Percentiles rank a stretch among this genome's conserved stretches.
These are phyloP conservation scores for Melipona bicolor DNA, from an alignment of 2,888 invertebrate genomes.

Conservation along the genomic window DNA sequence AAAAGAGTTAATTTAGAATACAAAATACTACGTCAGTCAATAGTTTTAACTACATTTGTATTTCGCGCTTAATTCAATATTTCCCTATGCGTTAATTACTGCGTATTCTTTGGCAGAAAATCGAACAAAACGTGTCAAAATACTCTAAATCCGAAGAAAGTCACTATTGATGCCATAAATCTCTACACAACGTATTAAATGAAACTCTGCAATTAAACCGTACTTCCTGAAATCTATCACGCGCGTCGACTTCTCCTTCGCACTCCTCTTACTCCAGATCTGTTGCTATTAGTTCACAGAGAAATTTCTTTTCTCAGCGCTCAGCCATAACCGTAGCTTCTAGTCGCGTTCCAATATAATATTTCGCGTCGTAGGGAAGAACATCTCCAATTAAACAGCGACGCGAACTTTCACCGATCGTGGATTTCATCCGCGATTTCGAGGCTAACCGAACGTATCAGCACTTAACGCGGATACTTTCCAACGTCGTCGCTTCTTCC, in stretches of 20 bases:
- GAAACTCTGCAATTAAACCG: background rate
- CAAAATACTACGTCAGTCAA: no score
- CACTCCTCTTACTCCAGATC: background rate
- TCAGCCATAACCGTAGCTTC: background rate
- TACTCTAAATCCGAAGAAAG: no score
- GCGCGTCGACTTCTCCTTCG: background rate
- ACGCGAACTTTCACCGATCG: conserved; percentile 31
- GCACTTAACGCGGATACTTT: background rate
- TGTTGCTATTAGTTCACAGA: background rate
- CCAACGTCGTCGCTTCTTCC: conserved; percentile 2
- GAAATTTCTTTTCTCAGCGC: background rate
- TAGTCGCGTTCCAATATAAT: background rate
- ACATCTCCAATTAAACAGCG: background rate
- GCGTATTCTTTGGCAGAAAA: no score
- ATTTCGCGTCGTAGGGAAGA: background rate
- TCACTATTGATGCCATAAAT: no score
- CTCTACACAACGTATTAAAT: no score
- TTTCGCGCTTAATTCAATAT: no score
- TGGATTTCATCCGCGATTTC: conserved; percentile 13
- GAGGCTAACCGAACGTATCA: background rate
- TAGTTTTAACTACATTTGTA: no score
- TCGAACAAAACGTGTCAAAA: no score
- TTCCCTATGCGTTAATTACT: no score
- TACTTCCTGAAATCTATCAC: background rate
- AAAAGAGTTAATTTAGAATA: no score